Percentiles rank a stretch among this genome's conserved stretches.
These are phyloP conservation scores for Eudasyphora cyanicolor DNA, from an alignment of 2,888 invertebrate species.

Conservation along the genomic window DNA sequence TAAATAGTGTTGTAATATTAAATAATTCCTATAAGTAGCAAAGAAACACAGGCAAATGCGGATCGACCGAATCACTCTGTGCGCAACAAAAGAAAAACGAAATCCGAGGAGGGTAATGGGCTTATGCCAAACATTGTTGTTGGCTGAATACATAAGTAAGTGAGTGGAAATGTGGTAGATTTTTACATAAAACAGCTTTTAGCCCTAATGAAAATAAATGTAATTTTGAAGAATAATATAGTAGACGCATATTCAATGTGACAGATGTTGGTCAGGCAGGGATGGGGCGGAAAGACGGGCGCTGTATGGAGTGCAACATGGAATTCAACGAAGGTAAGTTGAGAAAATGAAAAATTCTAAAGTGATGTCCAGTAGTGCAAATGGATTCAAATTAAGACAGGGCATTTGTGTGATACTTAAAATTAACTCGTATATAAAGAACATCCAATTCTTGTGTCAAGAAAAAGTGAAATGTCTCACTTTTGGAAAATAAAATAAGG, in stretches of 20 bases:
- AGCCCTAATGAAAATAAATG: slow-evolving; percentile 64
- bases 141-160: not conserved
- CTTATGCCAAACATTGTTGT: not conserved
- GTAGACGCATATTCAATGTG: not conserved
- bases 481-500: too few species aligned
- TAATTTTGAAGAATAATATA: slow-evolving; percentile 44
- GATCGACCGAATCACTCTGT: not conserved
- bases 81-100: not conserved
- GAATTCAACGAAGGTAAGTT: too few species aligned
- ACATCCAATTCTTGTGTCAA: too few species aligned
- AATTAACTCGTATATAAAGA: too few species aligned
- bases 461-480: too few species aligned
- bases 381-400: too few species aligned
- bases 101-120: not conserved
- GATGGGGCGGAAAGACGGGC: too few species aligned
- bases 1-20: slow-evolving; percentile 60
- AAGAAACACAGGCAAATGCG: not conserved
- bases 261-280: too few species aligned
- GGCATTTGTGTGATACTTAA: too few species aligned
- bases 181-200: slow-evolving; percentile 66
- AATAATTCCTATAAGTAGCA: slow-evolving; percentile 26
- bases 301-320: too few species aligned
- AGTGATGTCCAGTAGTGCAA: too few species aligned
- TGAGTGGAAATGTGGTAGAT: slow-evolving; percentile 60
- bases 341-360: too few species aligned